Evolutionary conservation across 2,113 vertebrate species (phyloP).

Genomic region (Semicossyphus pulcher): DNA sequence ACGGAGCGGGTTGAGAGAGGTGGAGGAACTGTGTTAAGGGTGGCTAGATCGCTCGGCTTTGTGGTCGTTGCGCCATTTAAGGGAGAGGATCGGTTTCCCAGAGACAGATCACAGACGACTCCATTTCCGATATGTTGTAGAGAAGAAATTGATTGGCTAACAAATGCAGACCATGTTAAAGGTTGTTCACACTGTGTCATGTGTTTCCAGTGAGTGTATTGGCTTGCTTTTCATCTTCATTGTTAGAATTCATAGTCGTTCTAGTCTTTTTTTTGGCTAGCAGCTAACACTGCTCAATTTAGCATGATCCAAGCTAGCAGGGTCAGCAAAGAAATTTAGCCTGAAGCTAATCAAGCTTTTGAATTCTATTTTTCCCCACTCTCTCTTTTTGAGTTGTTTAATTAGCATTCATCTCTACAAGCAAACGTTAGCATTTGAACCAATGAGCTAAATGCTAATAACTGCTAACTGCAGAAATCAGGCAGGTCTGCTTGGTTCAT

Average conservation of each 20-base stretch:
- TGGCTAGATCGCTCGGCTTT: conserved; percentile 32
- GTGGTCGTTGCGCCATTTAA: conserved; percentile 45
- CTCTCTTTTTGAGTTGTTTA: too few species aligned
- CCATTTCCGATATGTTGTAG: conserved; percentile 29
- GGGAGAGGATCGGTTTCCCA: conserved; percentile 58
- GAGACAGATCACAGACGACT: conserved; percentile 26
- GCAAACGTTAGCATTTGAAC: too few species aligned
- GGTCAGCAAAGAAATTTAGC: too few species aligned
- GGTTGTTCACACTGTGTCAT: conserved; percentile 17
- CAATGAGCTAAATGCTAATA: conserved; percentile 37
- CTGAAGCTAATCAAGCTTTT: too few species aligned
- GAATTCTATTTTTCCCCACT: too few species aligned
- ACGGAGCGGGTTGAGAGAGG: conserved; percentile 13
- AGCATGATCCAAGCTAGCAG: too few species aligned
- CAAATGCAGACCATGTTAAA: conserved; percentile 31
- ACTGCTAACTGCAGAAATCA: too few species aligned
- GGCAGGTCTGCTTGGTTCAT: too few species aligned
- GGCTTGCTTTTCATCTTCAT: neutral
- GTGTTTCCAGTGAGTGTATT: conserved; percentile 13
- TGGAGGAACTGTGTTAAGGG: conserved; percentile 18
- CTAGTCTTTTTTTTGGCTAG: too few species aligned
- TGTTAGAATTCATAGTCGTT: too few species aligned
- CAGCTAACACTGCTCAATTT: too few species aligned
- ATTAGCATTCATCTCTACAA: too few species aligned
- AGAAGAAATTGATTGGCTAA: conserved; percentile 50